phyloP scores from a whole-genome alignment of 2,113 vertebrate species.

The Tetrax tetrax region DNA sequence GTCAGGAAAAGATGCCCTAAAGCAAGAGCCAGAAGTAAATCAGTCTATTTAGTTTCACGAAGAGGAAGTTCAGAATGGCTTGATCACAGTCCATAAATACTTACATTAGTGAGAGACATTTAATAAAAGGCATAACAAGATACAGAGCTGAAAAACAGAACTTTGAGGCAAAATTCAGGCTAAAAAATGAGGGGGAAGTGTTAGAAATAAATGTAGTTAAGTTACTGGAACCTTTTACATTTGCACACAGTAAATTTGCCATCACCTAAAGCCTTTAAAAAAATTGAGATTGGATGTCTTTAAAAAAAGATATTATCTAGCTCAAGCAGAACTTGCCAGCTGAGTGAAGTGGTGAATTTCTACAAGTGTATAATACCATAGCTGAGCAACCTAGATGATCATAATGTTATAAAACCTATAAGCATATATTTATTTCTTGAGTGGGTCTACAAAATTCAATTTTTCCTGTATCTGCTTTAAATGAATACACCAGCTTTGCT shows the following conservation, averaged over 20 bases:
- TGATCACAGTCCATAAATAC: not conserved
- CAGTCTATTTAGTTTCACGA: not conserved
- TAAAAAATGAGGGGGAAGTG: not conserved
- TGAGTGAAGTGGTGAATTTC: not conserved
- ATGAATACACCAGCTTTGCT: not conserved
- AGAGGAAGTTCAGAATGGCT: not conserved
- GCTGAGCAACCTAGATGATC: not conserved
- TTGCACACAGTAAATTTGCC: not conserved
- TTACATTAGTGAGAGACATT: not conserved
- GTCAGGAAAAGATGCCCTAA: not conserved
- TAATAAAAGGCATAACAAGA: slow-evolving; percentile 19
- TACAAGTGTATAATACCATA: not conserved
- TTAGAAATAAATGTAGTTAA: slow-evolving; percentile 23
- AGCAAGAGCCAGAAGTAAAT: slow-evolving; percentile 12
- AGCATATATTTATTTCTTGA: not conserved
- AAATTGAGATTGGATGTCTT: not conserved
- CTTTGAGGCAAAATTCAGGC: not conserved
- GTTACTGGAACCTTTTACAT: not conserved
- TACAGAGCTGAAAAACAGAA: slow-evolving; percentile 2
- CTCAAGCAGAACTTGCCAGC: slow-evolving; percentile 13
- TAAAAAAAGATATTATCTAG: not conserved
- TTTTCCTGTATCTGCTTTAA: not conserved
- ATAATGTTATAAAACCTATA: not conserved
- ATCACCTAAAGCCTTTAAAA: not conserved
- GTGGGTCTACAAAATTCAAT: not conserved